These are phyloP conservation scores for Mormyrus lacerda DNA, from an alignment of 2,113 vertebrate species.

Conservation along the genomic window DNA sequence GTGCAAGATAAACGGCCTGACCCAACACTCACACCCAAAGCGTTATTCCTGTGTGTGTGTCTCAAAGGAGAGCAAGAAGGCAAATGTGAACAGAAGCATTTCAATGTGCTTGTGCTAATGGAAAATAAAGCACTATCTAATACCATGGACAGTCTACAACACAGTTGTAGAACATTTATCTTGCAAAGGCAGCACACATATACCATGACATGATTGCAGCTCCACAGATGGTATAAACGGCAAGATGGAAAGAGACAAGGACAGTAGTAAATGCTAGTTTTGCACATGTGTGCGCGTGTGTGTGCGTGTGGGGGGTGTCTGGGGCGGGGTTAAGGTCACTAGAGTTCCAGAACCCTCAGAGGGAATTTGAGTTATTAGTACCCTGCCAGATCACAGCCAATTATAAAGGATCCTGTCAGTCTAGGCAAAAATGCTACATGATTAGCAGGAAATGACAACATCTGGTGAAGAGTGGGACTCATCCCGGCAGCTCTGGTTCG, in stretches of 20 bases:
- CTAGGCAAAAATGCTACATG: conserved; percentile 98
- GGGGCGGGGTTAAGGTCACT: conserved; percentile 73
- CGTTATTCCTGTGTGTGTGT: not conserved
- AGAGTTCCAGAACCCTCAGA: conserved; percentile 89
- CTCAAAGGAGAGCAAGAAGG: not conserved
- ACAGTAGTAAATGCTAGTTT: not conserved
- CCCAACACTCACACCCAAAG: not conserved
- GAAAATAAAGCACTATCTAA: not conserved
- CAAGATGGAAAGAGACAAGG: not conserved
- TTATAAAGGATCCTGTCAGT: conserved; percentile 99
- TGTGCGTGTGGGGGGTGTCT: not conserved
- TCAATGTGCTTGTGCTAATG: not conserved
- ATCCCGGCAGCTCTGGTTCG: conserved; percentile 99
- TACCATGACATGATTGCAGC: not conserved
- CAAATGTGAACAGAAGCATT: not conserved
- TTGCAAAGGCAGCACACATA: not conserved
- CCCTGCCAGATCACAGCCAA: conserved; percentile 99
- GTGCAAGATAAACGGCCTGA: not conserved
- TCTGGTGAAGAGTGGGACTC: conserved; percentile 99
- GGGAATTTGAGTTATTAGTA: conserved; percentile 99
- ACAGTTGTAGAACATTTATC: not conserved
- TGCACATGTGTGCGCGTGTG: not conserved
- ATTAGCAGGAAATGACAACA: conserved; percentile 99
- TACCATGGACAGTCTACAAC: not conserved
- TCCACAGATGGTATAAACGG: not conserved